Evolutionary conservation across 2,888 invertebrate species (phyloP).

Genomic region (Biston betularia): DNA sequence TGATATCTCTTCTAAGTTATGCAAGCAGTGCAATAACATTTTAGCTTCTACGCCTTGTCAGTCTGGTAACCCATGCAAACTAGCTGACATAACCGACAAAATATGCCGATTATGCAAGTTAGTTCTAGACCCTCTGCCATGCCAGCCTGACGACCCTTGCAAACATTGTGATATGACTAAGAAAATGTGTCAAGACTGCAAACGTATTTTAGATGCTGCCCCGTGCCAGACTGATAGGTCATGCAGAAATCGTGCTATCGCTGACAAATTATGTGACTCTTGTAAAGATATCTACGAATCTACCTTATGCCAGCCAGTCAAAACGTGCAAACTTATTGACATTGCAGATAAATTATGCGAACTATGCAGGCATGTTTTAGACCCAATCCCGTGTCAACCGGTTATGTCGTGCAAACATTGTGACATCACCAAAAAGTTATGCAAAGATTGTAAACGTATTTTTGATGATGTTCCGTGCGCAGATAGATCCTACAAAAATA

Average conservation of each 20-base stretch:
- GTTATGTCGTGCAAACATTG: neutral
- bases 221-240: slow-evolving; percentile 1
- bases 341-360: neutral
- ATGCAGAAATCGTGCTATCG: slow-evolving; percentile 1
- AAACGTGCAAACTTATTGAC: neutral
- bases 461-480: neutral
- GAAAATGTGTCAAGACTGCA: slow-evolving; percentile 7
- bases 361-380: neutral
- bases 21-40: slow-evolving; percentile 2
- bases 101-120: neutral
- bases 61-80: neutral
- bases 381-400: slow-evolving; percentile 1
- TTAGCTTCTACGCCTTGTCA: neutral
- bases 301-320: neutral
- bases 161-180: slow-evolving; percentile 5
- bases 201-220: neutral
- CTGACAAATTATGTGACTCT: neutral
- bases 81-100: neutral
- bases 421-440: neutral
- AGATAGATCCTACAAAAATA: slow-evolving; percentile 2
- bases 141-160: neutral
- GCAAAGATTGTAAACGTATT: neutral
- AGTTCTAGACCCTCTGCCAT: neutral
- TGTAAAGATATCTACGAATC: neutral
- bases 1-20: neutral